Base-by-base conservation (phyloP, 1,140 invertebrate genomes). In the Cephus cinctus region DNA sequence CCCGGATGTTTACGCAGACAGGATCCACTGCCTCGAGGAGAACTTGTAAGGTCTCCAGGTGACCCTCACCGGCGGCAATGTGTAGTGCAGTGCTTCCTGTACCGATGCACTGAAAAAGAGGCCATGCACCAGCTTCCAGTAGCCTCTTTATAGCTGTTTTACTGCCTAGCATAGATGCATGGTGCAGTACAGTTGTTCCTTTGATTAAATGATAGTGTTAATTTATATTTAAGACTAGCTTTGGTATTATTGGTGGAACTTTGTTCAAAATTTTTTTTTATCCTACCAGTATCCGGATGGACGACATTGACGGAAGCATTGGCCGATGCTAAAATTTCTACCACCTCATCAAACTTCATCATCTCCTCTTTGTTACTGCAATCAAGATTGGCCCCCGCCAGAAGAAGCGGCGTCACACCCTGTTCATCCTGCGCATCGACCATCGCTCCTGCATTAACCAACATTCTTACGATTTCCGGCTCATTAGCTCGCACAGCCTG, bases 401-500 rank as follows among this genome's bases (percentile, higher is more conserved):
- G 47, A 21, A 60, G 57, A 19, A 71, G 45, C 2, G 65, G 63
- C 15, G 57, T 63, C 8, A 57, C 21, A 5, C 56, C 57, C 18
- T 54, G 44, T 18, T 60, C 47, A 43, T 69, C 66, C 41, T 48
- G 34, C 2, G 49, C 47, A 45, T 69, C 51, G 3, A 56, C 48
- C 38, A 43, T 32, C 4, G 65, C 67, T 27, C 58, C 54, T 20
- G 53, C 39, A 3, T 48, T 11, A 19, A 69, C 39, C 18, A 69
- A 41, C 11, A 56, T 12, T 11, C 21, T 21, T 1, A 67, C 65
- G 2, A 65, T 51, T 5, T 56, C 50, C 0, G 50, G 38, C 15
- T 63, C 44, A 51, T 61, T 56, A 36, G 52, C 45, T 55, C 57
- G 63, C 11, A 56, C 63, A 5, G 67, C 65, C 21, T 65, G 46